Base-by-base conservation (phyloP, 2,888 invertebrate species). In the Pseudococcus jackbeardsleyi region DNA sequence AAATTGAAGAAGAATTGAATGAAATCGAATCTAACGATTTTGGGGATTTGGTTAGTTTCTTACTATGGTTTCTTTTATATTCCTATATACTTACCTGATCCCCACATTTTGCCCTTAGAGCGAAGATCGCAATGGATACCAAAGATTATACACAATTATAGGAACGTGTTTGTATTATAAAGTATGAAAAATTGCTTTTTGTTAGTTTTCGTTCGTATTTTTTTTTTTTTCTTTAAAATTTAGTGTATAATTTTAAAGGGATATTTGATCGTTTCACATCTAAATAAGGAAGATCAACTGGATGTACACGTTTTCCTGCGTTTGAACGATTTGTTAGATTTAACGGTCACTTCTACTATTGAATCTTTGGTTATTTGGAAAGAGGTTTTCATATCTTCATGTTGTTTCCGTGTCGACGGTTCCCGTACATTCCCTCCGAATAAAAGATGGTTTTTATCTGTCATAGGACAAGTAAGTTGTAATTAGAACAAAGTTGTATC, bases 271-370 rank as follows among this genome's bases (percentile, higher is more conserved):
- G 94, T 95, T 89, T 95, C 95, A 9, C 97, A 97, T 92, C 92
- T 97, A 89, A 94, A 94, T 89, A 93, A 94, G 86, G 94, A 94
- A 89, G 95, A 96, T 91, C 92, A 96, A 87, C 93, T 94, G 79
- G 96, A 96, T 91, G 93, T 97, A 0, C 94, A 96, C 91, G 93
- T 95, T 26, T 96, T 94, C 91, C 93, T 96, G 89, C 94, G 94
- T 89, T 93, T 95, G 89, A 95, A 95, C 90, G 96, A 96, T 5
- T 92, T 97, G 86, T 92, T 96, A 59, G 93, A 94, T 91, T 92
- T 96, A 26, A 94, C 95, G 17, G 92, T 92, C 85, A 93, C 93
- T 0, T 95, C 94, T 90, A 93, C 94, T 50, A 92, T 96, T 0
- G 94, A 95, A 39, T 95, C 95, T 89, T 92, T 96, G 86, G 94